Conservation (phyloP, 1,140 invertebrate genomes). For the Antheraea pernyi region DNA sequence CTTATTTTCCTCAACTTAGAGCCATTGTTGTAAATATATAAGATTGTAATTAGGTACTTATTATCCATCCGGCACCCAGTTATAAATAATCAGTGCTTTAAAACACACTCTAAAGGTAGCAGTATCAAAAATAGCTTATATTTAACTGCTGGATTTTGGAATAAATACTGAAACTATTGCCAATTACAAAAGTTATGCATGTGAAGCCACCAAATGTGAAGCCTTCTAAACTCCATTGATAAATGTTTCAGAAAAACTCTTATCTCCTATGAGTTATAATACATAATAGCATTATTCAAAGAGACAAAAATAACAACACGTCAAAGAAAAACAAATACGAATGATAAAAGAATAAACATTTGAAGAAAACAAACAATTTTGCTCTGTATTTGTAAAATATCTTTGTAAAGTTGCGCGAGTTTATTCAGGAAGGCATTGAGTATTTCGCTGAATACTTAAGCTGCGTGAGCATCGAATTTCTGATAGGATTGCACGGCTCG, state of each 20-base stretch:
- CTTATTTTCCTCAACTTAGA: no score
- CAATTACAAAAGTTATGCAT: no score
- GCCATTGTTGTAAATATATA: no score
- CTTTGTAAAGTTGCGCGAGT: slow-evolving; percentile 1
- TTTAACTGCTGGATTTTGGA: no score
- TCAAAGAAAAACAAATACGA: neutral
- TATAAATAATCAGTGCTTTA: no score
- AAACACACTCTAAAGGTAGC: no score
- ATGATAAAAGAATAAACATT: neutral
- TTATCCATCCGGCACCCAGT: no score
- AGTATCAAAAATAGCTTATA: no score
- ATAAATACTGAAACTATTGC: no score
- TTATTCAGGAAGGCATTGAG: neutral
- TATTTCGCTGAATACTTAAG: slow-evolving; percentile 4
- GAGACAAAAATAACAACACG: neutral
- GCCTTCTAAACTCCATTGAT: neutral
- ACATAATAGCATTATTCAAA: neutral
- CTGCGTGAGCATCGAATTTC: neutral
- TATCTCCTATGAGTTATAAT: neutral
- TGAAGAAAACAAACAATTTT: neutral
- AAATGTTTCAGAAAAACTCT: neutral
- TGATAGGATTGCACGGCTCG: neutral
- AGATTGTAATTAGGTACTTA: no score
- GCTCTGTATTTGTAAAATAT: slow-evolving; percentile 3
- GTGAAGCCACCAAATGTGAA: no score